A percentile compares a stretch with the other conserved stretches of the same genome.
Conservation (phyloP, 2,797 vertebrate species). For the Ceyx erithaca region DNA sequence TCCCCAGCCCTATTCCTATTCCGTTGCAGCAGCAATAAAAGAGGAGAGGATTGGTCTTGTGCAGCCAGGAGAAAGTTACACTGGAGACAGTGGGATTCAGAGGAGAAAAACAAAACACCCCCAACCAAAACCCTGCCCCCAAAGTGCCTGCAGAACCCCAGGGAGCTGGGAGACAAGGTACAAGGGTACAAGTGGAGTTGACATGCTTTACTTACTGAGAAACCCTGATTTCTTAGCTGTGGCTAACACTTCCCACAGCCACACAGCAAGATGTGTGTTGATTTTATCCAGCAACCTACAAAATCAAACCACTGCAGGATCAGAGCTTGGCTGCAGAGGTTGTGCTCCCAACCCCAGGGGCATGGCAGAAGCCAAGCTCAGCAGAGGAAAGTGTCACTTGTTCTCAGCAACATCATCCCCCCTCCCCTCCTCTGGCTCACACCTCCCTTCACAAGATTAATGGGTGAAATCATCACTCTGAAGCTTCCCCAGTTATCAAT, state of each 20-base stretch:
- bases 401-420: rapidly evolving
- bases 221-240: neutral
- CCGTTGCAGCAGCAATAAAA: neutral
- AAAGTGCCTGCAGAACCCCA: neutral
- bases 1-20: neutral
- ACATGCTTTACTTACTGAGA: neutral
- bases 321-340: rapidly evolving
- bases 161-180: neutral
- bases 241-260: neutral
- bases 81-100: rapidly evolving
- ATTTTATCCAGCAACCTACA: neutral
- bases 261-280: rapidly evolving
- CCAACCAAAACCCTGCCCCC: neutral
- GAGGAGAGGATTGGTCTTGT: neutral
- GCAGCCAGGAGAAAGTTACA: neutral
- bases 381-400: neutral
- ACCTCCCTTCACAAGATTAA: neutral
- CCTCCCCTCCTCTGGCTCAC: neutral
- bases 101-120: too few relatives aligned
- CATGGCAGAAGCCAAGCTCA: neutral
- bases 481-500: neutral
- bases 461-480: neutral
- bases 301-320: neutral
- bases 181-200: neutral
- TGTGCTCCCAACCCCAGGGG: neutral